Evolutionary conservation across 2,888 invertebrate species (phyloP).

Genomic region (Phania funesta): DNA sequence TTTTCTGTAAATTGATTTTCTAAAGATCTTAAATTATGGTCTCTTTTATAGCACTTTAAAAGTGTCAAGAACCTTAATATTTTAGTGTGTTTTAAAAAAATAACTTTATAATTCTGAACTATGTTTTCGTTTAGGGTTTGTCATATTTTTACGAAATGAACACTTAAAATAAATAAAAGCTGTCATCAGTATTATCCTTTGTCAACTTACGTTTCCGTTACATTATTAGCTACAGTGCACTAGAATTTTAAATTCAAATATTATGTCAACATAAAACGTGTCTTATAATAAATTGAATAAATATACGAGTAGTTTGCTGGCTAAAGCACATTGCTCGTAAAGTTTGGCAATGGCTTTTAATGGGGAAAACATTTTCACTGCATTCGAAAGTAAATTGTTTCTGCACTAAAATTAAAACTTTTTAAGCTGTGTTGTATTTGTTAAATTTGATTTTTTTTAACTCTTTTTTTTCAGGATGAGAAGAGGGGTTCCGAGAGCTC

Average conservation of each 20-base stretch:
- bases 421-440: background rate
- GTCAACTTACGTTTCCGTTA: background rate
- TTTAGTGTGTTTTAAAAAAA: background rate
- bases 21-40: slow-evolving; percentile 50
- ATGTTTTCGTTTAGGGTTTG: slow-evolving; percentile 10
- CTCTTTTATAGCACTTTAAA: slow-evolving; percentile 44
- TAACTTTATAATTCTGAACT: slow-evolving; percentile 17
- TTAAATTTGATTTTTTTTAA: too few relatives aligned
- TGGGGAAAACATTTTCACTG: too few relatives aligned
- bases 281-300: background rate
- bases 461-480: background rate
- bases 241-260: background rate
- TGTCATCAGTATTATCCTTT: slow-evolving; percentile 47
- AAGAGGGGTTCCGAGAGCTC: background rate
- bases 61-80: slow-evolving; percentile 12
- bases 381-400: background rate
- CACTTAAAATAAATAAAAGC: slow-evolving; percentile 42
- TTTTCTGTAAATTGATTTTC: slow-evolving; percentile 13
- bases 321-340: background rate
- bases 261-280: background rate
- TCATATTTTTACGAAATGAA: background rate
- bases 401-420: background rate
- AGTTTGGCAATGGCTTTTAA: background rate
- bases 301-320: too few relatives aligned
- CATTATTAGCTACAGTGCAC: background rate